Evolutionary conservation across 1,140 invertebrate species (phyloP).

Genomic region (Chionoecetes opilio): DNA sequence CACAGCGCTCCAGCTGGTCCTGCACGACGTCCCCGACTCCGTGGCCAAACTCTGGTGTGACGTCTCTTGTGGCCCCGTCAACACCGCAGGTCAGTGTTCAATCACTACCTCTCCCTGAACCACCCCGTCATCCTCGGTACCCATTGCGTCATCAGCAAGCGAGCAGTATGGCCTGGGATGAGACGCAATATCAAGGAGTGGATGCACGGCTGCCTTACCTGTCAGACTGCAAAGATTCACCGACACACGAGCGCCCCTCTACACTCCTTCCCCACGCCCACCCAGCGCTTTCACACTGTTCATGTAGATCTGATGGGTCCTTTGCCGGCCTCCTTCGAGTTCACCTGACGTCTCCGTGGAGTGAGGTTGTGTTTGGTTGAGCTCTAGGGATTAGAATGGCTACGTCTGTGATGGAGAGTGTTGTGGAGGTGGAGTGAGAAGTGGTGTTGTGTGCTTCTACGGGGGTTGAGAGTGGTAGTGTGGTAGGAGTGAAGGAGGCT

Average conservation of each 20-base stretch:
- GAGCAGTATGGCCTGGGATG: not conserved
- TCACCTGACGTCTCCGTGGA: too few species aligned
- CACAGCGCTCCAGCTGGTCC: too few species aligned
- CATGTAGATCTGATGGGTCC: not conserved
- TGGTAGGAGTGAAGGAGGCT: too few species aligned
- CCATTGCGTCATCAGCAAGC: not conserved
- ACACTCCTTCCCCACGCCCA: not conserved
- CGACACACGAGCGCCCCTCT: not conserved
- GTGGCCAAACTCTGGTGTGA: not conserved
- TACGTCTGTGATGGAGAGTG: too few species aligned
- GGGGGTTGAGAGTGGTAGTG: too few species aligned
- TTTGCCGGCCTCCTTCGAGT: not conserved
- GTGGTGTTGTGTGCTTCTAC: too few species aligned
- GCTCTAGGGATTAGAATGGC: too few species aligned
- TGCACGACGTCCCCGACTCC: too few species aligned
- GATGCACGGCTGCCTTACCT: not conserved
- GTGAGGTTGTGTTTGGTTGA: too few species aligned
- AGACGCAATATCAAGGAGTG: not conserved
- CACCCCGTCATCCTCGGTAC: not conserved
- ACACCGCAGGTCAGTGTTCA: not conserved
- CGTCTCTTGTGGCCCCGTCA: not conserved
- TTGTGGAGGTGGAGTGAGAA: too few species aligned
- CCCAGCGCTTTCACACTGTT: not conserved
- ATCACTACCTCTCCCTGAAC: not conserved
- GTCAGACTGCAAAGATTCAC: not conserved